Evolutionary conservation across 2,888 invertebrate species (phyloP), one percentile per base, ranked within the genome.

Genomic region (Drosophila mimetica): DNA sequence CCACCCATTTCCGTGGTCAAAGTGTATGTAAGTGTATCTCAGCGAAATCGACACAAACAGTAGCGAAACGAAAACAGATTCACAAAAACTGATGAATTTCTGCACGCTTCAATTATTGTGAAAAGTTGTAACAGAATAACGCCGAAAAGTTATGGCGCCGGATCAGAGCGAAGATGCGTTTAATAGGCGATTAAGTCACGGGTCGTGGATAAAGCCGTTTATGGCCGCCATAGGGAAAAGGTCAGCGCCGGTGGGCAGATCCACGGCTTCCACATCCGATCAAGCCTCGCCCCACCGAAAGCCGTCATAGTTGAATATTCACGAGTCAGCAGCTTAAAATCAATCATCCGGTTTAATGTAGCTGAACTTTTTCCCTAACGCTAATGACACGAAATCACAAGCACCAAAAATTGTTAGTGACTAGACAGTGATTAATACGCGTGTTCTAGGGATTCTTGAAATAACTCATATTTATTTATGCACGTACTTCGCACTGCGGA

Each of bases 81-180:
- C 32, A 13, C 39, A 39, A 69, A 51, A 34, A 36, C 14, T 57
- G 64, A 69, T 74, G 82, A 71, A 60, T 75, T 60, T 81, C 79
- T 75, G 79, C 77, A 84, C 79, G 83, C 87, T 87, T 85, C 85
- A 79, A 79, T 85, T 81, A 77, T 66, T 54, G 59, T 58, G 57
- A 25, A 70, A 77, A 71, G 74, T 74, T 76, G 74, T 71, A 69
- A 72, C 86, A 64, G 74, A 72, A 72, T 73, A 73, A 77, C 65
- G 59, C 59, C 58, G 37, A 59, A 59, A 75, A 72, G 64, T 67
- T 60, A 75, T 65, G 63, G 64, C 67, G 54, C 16, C 20, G 28
- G 51, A 41, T 30, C n/a, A 46, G 66, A 48, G 44, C 66, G 54
- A 60, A 58, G 36, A 50, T 52, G 41, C 37, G 52, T 78, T 81